Evolutionary conservation across 2,797 vertebrate species (phyloP), one percentile per base, ranked within the genome.

Genomic region (Merluccius polli): DNA sequence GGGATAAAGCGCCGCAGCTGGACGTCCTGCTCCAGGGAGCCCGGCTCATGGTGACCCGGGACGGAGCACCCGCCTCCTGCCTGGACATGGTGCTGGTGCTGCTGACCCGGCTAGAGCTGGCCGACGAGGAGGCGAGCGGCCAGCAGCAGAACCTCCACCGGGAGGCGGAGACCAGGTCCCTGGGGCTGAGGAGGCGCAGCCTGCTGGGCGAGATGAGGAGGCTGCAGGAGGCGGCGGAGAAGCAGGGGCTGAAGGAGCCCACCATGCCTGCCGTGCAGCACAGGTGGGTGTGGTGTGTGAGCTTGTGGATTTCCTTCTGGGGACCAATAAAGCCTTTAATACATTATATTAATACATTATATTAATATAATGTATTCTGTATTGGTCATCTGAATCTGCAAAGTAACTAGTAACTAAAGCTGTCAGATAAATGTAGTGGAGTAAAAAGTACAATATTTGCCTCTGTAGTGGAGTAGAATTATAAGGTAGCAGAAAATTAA

Each of bases 241-340:
- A 83, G 33, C 90, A 95, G 84, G 93, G 95, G 9, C 90, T 99
- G 72, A 96, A 94, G 81, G 98, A 99, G 86, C 93, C 97, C 65
- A 97, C 96, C 15, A 91, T 94, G 74, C 97, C 96, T n/a, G 97
- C 96, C 8, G 88, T 98, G 29, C 96, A 97, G n/a, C 93, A 96
- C 81, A 95, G 95, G 98, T 98, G 73, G 8, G 52, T 6, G 52
- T 52, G 16, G 16, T 52, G 41, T 44, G 12, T 44, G 41, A 15
- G 41, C 16, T 1, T 15, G 15, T 24, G 52, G 15, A 2, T 44
- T 11, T 36, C 4, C 7, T 11, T 36, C n/a, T n/a, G n/a, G n/a
- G n/a, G n/a, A n/a, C n/a, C n/a, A n/a, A n/a, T n/a, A n/a, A n/a
- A n/a, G n/a, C n/a, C n/a, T n/a, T n/a, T n/a, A n/a, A n/a, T n/a